Conservation (phyloP, 2,888 invertebrate species). For the Euplexia lucipara region DNA sequence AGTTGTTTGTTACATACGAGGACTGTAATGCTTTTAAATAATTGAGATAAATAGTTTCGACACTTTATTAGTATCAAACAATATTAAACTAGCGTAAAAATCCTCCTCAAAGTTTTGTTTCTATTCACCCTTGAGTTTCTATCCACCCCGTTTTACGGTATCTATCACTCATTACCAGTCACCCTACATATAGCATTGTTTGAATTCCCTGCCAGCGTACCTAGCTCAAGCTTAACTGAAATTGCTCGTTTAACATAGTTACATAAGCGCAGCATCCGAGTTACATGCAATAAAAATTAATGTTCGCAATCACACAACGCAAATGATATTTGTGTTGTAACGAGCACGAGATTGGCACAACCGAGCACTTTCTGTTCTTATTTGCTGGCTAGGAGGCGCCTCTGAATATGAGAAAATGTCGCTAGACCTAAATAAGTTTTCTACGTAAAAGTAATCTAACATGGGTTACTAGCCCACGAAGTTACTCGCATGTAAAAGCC, state of each 20-base stretch:
- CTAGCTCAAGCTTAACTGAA: not conserved
- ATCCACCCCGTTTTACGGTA: too few relatives aligned
- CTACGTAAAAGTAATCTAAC: too few relatives aligned
- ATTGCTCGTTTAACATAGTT: slow-evolving; percentile 6
- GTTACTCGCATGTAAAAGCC: too few relatives aligned
- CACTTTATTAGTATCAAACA: too few relatives aligned
- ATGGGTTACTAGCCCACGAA: too few relatives aligned
- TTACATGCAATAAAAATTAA: slow-evolving; percentile 31
- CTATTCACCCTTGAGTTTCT: too few relatives aligned
- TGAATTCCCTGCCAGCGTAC: not conserved
- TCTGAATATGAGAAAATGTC: not conserved
- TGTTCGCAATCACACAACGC: slow-evolving; percentile 27
- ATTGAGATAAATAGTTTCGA: too few relatives aligned
- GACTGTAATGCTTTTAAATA: too few relatives aligned
- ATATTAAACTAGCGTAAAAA: too few relatives aligned
- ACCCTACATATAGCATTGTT: not conserved
- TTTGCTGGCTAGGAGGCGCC: not conserved
- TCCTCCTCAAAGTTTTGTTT: too few relatives aligned
- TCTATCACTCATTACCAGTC: too few relatives aligned
- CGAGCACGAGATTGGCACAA: slow-evolving; percentile 27
- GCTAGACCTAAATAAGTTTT: not conserved
- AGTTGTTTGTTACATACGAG: too few relatives aligned
- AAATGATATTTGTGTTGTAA: slow-evolving; percentile 44
- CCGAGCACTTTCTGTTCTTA: not conserved
- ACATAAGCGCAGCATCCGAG: not conserved